Conservation (phyloP, 2,888 invertebrate species). For the Drosophila ezoana region DNA sequence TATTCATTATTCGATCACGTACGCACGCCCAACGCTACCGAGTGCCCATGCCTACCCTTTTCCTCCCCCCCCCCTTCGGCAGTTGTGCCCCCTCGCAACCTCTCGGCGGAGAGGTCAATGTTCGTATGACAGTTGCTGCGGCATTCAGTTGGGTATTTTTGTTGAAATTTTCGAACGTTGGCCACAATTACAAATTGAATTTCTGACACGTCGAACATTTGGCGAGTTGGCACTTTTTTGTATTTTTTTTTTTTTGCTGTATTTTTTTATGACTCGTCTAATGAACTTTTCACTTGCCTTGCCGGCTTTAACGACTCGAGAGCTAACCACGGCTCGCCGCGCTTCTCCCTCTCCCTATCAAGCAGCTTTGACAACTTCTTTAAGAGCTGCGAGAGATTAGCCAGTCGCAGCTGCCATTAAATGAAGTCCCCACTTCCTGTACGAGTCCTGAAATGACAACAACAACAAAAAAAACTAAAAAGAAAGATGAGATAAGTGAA, state of each 20-base stretch:
- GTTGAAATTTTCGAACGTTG: conserved; percentile 40
- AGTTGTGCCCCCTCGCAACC: background rate
- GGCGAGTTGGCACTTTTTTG: conserved; percentile 30
- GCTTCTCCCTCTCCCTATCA: background rate
- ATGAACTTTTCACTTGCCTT: conserved; percentile 73
- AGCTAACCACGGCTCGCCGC: background rate
- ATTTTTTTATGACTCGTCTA: conserved; percentile 69
- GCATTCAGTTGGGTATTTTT: conserved; percentile 35
- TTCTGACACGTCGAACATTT: conserved; percentile 72
- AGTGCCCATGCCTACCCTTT: conserved; percentile 12
- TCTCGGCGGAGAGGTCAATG: conserved; percentile 61
- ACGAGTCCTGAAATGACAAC: conserved; percentile 37
- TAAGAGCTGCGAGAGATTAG: conserved; percentile 53
- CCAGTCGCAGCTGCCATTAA: conserved; percentile 61
- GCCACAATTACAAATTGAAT: conserved; percentile 75
- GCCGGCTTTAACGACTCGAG: conserved; percentile 52
- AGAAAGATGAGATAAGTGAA: background rate
- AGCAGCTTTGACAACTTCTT: conserved; percentile 56
- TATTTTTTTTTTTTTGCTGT: background rate
- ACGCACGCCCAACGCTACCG: conserved; percentile 62
- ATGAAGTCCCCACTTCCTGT: conserved; percentile 53
- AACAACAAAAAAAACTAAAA: background rate
- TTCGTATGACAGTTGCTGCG: conserved; percentile 64
- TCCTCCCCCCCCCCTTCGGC: background rate
- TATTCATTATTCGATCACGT: conserved; percentile 81